Base-by-base conservation (phyloP, 2,797 vertebrate species). In the Rhynchonycteris naso region DNA sequence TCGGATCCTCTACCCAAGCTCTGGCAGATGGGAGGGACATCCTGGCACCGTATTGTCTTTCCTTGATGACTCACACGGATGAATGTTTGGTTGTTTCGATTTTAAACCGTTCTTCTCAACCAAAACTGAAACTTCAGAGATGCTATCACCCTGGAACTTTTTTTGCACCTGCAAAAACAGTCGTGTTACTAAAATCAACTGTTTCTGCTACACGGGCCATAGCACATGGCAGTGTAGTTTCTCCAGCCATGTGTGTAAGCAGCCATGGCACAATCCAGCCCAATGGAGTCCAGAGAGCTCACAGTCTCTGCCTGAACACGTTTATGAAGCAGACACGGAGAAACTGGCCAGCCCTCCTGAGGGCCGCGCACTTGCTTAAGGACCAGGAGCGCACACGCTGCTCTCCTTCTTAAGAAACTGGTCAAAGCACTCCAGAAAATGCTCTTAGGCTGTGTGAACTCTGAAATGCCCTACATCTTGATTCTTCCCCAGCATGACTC, bases 41-140 rank as follows among this genome's bases (percentile, higher is more conserved):
- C 13, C 24, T 35, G 72, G 59, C 8, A 24, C 4, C 13, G 7
- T 24, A 61, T 26, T 69, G 56, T 88, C 58, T 47, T 93, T 68
- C 74, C 75, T 68, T 3, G 74, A 79, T 33, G 74, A 94, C 76
- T 95, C 82, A 68, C 2, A 15, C 4, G 61, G 59, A 47, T 11
- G 65, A 38, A 54, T 19, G n/a, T 72, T 74, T 59, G 58, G 26
- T 38, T 47, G 28, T 66, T 96, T 43, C n/a, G 30, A 22, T 90
- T 95, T 93, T 38, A 78, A 81, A 90, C 93, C 1, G 10, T 52
- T 83, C 54, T 76, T 93, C 86, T 96, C 75, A 97, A 96, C 0
- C 71, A 95, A 97, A 98, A 96, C 93, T 93, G 97, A 98, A 98
- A 98, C 96, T 87, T 76, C 86, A 84, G 69, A 93, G 80, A 96